Conservation (phyloP, 2,113 vertebrate genomes). For the Psophia crepitans region DNA sequence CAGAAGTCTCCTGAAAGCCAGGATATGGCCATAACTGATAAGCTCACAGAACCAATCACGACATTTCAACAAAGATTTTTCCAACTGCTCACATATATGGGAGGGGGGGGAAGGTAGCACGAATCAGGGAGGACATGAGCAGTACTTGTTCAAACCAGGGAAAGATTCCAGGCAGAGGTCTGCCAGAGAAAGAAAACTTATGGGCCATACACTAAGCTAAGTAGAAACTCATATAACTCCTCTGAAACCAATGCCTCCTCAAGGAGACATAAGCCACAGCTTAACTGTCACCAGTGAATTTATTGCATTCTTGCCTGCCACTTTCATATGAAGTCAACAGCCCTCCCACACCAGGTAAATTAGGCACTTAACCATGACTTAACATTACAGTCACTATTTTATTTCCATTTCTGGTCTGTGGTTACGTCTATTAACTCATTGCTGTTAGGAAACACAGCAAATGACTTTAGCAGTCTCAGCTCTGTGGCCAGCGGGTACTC, state of each 20-base stretch:
- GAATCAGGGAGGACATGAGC: not conserved
- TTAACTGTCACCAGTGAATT: not conserved
- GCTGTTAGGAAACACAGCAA: not conserved
- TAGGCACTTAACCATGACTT: not conserved
- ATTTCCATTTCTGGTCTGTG: not conserved
- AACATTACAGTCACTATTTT: not conserved
- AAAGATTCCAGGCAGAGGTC: not conserved
- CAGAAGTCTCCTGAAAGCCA: not conserved
- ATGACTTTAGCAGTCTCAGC: not conserved
- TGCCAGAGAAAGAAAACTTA: not conserved
- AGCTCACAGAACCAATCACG: not conserved
- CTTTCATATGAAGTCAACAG: not conserved
- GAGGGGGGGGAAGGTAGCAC: not conserved
- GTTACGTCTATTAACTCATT: not conserved
- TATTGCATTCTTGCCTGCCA: not conserved
- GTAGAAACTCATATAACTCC: not conserved
- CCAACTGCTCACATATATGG: not conserved
- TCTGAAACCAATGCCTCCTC: not conserved
- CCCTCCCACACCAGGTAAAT: not conserved
- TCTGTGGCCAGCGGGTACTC: not conserved
- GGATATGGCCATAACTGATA: not conserved
- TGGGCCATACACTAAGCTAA: not conserved
- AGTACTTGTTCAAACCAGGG: not conserved
- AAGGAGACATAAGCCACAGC: not conserved
- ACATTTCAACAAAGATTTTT: not conserved